Base-by-base conservation (phyloP, 2,113 vertebrate genomes). In the Telmatochromis bifrenatus region DNA sequence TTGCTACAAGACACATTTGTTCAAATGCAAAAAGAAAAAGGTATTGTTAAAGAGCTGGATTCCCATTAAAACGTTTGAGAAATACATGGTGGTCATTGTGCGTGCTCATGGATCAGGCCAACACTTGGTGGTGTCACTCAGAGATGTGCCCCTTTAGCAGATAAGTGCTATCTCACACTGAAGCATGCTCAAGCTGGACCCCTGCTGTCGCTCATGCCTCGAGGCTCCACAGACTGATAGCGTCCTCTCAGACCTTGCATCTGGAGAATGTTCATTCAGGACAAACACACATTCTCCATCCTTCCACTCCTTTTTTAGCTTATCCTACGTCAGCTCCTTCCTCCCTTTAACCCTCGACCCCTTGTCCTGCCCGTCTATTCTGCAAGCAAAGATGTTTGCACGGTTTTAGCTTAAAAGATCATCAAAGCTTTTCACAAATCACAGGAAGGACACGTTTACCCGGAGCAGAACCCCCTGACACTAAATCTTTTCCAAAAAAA, bases 141-240 rank as follows among this genome's bases (percentile, higher is more conserved):
- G 87, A 56, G 56, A 83, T 23, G 79, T 21, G 33, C 54, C 79
- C 89, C 7, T 65, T 8, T 55, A 79, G 88, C 73, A 90, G 87
- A 95, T 94, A 93, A 91, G 54, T 33, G 6, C 35, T 93, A 88
- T 92, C 94, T 92, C 94, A 73, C 33, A 19, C 39, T 90, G 51
- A 85, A 28, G 42, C 77, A 83, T 89, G 37, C 37, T 39, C 86
- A 39, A 65, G 73, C 79, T 56, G 7, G 31, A 88, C 84, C 90
- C 84, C 86, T 31, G 73, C 85, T 68, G 87, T 92, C 82, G 21
- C 79, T 33, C 81, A 80, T 79, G 82, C 54, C 62, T 70, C 1
- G n/a, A 60, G 70, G 70, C 85, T 84, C 49, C 80, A 62, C 5
- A 0, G 19, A 39, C 68, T 7, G 28, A 91, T 62, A 88, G 81